Evolutionary conservation across 2,888 invertebrate genomes (phyloP).

Genomic region (Lasioglossum lativentre): DNA sequence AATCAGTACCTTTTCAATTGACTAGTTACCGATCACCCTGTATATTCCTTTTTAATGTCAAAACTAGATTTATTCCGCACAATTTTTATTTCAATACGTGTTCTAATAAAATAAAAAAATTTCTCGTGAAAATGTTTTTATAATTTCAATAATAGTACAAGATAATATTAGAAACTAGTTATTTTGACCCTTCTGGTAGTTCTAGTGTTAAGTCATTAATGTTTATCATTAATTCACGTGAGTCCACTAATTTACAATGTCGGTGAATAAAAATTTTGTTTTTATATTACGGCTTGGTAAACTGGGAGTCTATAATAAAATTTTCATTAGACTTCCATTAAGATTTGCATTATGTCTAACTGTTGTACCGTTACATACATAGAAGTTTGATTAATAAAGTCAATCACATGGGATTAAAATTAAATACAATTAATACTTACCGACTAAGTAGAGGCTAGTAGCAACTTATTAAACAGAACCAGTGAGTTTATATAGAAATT

Average conservation of each 20-base stretch:
- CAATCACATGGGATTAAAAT: not conserved
- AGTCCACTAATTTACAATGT: not conserved
- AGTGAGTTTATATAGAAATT: not conserved
- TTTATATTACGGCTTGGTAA: not conserved
- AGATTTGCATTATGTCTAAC: not conserved
- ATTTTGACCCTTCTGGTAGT: too few relatives aligned
- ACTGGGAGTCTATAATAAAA: not conserved
- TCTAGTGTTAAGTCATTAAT: not conserved
- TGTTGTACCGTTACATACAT: too few relatives aligned
- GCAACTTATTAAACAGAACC: not conserved
- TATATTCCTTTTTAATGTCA: not conserved
- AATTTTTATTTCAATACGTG: not conserved
- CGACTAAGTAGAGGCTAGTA: not conserved
- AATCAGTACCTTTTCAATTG: too few relatives aligned
- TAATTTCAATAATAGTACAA: not conserved
- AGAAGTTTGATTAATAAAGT: not conserved
- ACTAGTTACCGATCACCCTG: not conserved
- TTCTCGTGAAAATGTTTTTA: not conserved
- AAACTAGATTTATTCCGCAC: not conserved
- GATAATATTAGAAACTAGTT: not conserved
- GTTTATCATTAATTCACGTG: not conserved
- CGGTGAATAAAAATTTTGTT: not conserved
- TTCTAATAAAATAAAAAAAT: not conserved
- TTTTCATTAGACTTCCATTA: not conserved
- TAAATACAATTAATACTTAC: not conserved